Base-by-base conservation (phyloP, 2,113 vertebrate species). In the Corydoras sp. region DNA sequence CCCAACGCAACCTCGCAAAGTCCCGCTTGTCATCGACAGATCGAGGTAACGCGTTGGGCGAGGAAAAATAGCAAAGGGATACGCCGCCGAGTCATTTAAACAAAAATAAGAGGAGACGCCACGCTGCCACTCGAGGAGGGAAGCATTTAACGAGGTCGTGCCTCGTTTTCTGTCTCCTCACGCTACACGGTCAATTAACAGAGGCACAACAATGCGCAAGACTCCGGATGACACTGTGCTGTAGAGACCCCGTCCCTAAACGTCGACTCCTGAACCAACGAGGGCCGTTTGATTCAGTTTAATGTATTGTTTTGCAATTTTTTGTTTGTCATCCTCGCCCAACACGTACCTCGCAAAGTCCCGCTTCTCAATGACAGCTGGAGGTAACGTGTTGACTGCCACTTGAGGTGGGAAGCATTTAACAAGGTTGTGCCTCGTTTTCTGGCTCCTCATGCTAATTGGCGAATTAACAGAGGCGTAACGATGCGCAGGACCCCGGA, bases 1-100 rank as follows among this genome's bases (percentile, higher is more conserved):
- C 2, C 13, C 12, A 54, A 24, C 14, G 9, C 9, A 4, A 56
- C 53, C 71, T 65, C 55, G 50, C 48, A 24, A 30, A 18, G 55
- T 31, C 71, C 48, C 62, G 12, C 62, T 70, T 51, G 31, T 32
- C 48, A 55, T 50, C 43, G 62, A 72, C 71, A 72, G 71, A 53
- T 58, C 30, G 53, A 24, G 49, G 62, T 65, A 65, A 72, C 55
- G 18, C 18, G 18, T 24, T 24, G 18, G 18, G 18, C 18, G 2
- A 24, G 18, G 18, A 24, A 24, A 24, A 24, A 24, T 24, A 24
- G 18, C 18, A 24, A 24, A 24, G 18, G 18, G 18, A 24, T 24
- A 24, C 18, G 18, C 18, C 18, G 18, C 18, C 18, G 18, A 24
- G 18, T 24, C 18, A 24, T 24, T 24, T 24, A 24, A 24, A 24